Base-by-base conservation (phyloP, 2,797 vertebrate genomes). In the Knipowitschia caucasica region DNA sequence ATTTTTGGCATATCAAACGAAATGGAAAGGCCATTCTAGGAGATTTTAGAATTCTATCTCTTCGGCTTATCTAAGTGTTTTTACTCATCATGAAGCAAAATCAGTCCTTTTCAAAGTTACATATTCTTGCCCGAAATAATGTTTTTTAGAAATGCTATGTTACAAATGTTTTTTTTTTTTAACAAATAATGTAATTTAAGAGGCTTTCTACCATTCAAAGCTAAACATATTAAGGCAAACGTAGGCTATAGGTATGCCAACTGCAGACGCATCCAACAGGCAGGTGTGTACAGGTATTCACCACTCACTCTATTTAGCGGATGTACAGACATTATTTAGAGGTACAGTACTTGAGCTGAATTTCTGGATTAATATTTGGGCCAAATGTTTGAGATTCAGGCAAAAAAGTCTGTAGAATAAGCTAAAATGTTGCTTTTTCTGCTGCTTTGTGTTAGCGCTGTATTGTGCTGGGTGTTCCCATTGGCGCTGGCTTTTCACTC, bases 171-270 rank as follows among this genome's bases (percentile, higher is more conserved):
- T 81, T 53, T 64, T 83, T 86, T 84, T 77, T 76, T 66, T 80
- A 25, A 43, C 21, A 76, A 81, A 84, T 69, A 69, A 75, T 71
- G 71, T 81, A 73, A 78, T 88, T 89, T 75, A 87, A 78, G 89
- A 87, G 89, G 89, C 89, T 92, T 88, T 88, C 67, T 87, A 81
- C 71, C 74, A 76, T 79, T 69, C 73, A 75, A 76, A 69, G 59
- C 71, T 57, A 78, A 77, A 61, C 74, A 76, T 89, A 84, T 88
- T 88, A 81, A 89, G 81, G 69, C 63, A 77, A 80, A 77, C 80
- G 81, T 75, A 57, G 14, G 23, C 40, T 43, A 77, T 71, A 76
- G 80, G 80, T 85, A 82, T 58, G 78, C 71, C 75, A 83, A 84
- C 29, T 63, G 76, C 77, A 69, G 72, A 78, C 69, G 72, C 83